Evolutionary conservation across 2,113 vertebrate genomes (phyloP).

Genomic region (Seriola rivoliana): DNA sequence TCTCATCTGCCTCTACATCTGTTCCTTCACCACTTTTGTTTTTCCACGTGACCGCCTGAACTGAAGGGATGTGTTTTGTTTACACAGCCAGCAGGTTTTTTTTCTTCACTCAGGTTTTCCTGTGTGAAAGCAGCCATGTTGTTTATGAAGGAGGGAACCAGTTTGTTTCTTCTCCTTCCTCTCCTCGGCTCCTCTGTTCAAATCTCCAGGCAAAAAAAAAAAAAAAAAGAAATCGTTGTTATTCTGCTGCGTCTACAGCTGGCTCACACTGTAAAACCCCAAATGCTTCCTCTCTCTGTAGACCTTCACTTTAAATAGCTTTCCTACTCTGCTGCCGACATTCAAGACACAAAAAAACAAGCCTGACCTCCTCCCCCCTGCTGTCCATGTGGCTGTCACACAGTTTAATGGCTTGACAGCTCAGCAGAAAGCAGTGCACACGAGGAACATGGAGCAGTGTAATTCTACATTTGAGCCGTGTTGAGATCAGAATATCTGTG

Average conservation of each 20-base stretch:
- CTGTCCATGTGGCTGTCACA: conserved; percentile 18
- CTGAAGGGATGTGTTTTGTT: conserved; percentile 33
- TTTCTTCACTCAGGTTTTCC: neutral
- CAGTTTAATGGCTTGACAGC: conserved; percentile 13
- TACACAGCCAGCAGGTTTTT: conserved; percentile 8
- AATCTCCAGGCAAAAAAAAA: conserved; percentile 6
- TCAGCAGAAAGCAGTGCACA: neutral
- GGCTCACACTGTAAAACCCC: conserved; percentile 13
- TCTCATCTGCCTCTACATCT: conserved; percentile 12
- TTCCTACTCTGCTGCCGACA: conserved; percentile 26
- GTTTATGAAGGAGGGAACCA: conserved; percentile 28
- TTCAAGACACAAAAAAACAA: conserved; percentile 33
- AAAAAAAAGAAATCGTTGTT: conserved; percentile 15
- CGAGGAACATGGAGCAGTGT: neutral
- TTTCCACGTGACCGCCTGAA: conserved; percentile 17
- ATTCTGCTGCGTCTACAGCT: conserved; percentile 9
- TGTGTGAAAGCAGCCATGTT: conserved; percentile 49
- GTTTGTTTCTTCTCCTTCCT: conserved; percentile 20
- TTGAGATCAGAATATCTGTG: conserved; percentile 20
- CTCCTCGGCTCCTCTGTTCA: neutral
- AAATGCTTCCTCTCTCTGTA: conserved; percentile 30
- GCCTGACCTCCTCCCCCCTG: conserved; percentile 38
- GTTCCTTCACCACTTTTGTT: conserved; percentile 4
- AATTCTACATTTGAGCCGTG: neutral
- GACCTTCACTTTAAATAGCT: conserved; percentile 53